phyloP scores from a whole-genome alignment of 2,797 vertebrate genomes.

The Sternotherus odoratus region DNA sequence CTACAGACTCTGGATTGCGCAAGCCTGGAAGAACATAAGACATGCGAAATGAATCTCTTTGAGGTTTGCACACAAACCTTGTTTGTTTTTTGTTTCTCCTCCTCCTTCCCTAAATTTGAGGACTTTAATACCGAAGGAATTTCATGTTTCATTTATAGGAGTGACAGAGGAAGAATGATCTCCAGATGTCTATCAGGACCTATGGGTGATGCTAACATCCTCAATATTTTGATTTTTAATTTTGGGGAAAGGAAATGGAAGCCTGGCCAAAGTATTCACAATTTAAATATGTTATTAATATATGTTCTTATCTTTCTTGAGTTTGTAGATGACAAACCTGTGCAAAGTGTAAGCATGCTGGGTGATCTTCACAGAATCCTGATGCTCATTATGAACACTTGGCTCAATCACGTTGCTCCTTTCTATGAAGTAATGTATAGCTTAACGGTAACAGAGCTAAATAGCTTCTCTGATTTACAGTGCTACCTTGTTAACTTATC shows the following conservation, averaged over 20 bases:
- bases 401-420: neutral
- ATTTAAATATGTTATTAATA: neutral
- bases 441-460: neutral
- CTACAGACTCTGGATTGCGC: conserved; percentile 37
- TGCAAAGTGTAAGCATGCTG: conserved; percentile 1
- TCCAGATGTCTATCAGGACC: conserved; percentile 13
- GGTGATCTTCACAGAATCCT: conserved; percentile 25
- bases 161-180: neutral
- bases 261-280: neutral
- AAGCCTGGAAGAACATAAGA: conserved; percentile 23
- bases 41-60: conserved; percentile 38
- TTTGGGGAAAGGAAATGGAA: neutral
- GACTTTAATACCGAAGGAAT: conserved; percentile 51
- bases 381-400: neutral
- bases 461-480: conserved; percentile 1
- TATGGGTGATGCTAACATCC: neutral
- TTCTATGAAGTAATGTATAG: conserved; percentile 17
- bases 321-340: neutral
- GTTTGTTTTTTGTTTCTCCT: neutral
- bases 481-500: neutral
- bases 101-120: neutral
- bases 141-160: conserved; percentile 8
- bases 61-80: neutral
- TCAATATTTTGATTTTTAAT: conserved; percentile 15
- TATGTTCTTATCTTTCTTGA: neutral